Evolutionary conservation across 2,113 vertebrate species (phyloP), one percentile per base, ranked within the genome.

Genomic region (Silurus glanis): DNA sequence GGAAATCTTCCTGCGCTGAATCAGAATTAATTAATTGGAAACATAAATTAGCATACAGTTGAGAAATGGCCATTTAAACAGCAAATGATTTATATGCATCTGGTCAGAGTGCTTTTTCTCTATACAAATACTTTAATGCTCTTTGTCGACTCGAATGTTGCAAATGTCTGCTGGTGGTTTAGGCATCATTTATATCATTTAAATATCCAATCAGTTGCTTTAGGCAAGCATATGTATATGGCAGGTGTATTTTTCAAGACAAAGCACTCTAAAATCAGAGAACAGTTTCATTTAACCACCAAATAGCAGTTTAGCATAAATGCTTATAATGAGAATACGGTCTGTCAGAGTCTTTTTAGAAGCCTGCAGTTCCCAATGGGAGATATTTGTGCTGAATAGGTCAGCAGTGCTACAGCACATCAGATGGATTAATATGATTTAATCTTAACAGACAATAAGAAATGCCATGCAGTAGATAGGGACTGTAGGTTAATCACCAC

Each of bases 1-100:
- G 56, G 58, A 88, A 90, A 90, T 86, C 83, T 83, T 83, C 71
- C 87, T 83, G 66, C 89, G 62, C 72, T 83, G 88, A 88, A 90
- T 89, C 86, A 90, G 83, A 84, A 90, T 85, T 83, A 75, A 91
- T 87, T 90, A 89, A 89, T 88, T 76, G 80, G 49, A 9, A 80
- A 85, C 72, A 69, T 85, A 82, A 89, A 89, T 89, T 78, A 84
- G 71, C 79, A 51, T 84, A 85, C 49, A 74, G 83, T 87, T 90
- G 83, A 85, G 67, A 85, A 89, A 81, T 81, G 12, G 80, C 47
- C 28, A 75, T 47, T 72, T 67, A 80, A 80, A 83, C 71, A 61
- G 59, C 76, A 76, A 76, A 82, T 74, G 13, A 75, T 82, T 83
- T 79, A 83, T 71, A 85, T 51, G 80, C 81, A 81, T 56, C 59